A percentile compares a stretch with the other conserved stretches of the same genome.
These are phyloP conservation scores for Stictonetta naevosa DNA, from an alignment of 2,113 vertebrate genomes.

Conservation along the genomic window DNA sequence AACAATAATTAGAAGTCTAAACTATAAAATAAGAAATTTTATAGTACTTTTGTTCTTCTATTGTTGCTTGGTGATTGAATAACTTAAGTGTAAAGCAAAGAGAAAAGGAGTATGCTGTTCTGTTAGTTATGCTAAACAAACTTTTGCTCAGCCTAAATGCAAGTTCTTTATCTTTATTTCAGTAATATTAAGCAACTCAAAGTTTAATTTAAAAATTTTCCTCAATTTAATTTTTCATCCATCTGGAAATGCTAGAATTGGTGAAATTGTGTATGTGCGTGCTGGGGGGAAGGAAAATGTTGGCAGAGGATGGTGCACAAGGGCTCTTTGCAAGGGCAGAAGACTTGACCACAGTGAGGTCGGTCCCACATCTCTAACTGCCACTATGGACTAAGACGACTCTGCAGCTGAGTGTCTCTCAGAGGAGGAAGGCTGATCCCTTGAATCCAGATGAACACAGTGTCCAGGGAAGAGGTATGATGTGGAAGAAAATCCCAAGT, in stretches of 20 bases:
- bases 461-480: background rate
- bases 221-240: background rate
- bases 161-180: background rate
- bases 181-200: background rate
- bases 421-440: background rate
- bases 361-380: background rate
- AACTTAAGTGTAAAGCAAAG: background rate
- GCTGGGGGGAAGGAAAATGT: background rate
- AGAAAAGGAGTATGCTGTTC: background rate
- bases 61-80: background rate
- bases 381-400: background rate
- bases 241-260: background rate
- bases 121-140: background rate
- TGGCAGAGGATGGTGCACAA: background rate
- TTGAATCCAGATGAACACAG: background rate
- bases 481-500: background rate
- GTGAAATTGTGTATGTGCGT: background rate
- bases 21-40: background rate
- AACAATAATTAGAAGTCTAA: background rate
- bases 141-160: background rate
- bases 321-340: background rate
- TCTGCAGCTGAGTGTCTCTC: background rate
- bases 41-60: background rate
- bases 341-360: background rate
- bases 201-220: background rate